Evolutionary conservation across 64 coral and sea anemone genomes (phyloP), one percentile per base, ranked within the genome.

Genomic region (Anthopleura sola): DNA sequence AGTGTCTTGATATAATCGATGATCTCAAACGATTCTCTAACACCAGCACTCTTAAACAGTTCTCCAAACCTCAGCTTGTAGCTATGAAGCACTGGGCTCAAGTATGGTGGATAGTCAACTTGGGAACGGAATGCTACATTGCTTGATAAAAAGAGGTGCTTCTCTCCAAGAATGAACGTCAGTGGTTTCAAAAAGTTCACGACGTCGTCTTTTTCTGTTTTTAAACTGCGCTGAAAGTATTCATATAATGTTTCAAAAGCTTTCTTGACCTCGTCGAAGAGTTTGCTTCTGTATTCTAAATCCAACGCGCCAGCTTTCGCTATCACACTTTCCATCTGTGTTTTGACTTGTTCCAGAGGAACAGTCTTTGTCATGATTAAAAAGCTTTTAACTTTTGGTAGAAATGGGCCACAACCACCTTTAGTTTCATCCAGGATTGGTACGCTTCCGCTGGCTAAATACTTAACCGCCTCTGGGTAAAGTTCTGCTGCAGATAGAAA

Each of bases 201-300:
- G 8, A 86, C 10, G 31, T 68, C 75, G 19, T 80, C 58, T 47
- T 82, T 29, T 5, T 36, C 23, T 44, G 75, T 34, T 19, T 37
- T 58, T 6, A 55, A 24, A 33, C 46, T 51, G 11, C 24, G 0
- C 17, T 83, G 46, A 18, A 94, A 69, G 32, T 87, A 78, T 15
- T 51, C 60, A 37, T 94, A 94, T n/a, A 86, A 49, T 57, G 56
- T 62, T 21, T 29, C 81, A 53, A 88, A 94, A 49, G 80, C 66
- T 28, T 91, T 87, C 47, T 28, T 78, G 0, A 94, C n/a, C n/a
- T n/a, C n/a, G 11, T 20, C 24, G 21, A 9, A 24, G 26, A 49
- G 32, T 10, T 77, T n/a, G n/a, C n/a, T n/a, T n/a, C n/a, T n/a
- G n/a, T n/a, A n/a, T n/a, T n/a, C n/a, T n/a, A n/a, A n/a, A n/a